phyloP scores from a whole-genome alignment of 2,797 vertebrate genomes.

The Sylvilagus floridanus region DNA sequence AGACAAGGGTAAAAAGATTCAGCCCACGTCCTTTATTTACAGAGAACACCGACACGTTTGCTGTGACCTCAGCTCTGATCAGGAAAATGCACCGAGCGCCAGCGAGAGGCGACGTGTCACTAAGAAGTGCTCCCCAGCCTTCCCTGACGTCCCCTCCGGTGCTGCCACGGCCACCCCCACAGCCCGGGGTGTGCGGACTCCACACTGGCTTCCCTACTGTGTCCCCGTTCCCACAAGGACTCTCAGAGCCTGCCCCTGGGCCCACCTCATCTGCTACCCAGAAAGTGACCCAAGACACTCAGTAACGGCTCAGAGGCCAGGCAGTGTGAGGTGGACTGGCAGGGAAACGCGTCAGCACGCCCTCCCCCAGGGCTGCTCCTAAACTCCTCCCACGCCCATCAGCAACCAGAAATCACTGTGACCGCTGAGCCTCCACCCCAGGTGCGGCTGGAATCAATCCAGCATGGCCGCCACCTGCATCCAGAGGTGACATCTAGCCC shows the following conservation, averaged over 20 bases:
- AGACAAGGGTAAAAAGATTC: constrained; percentile 55
- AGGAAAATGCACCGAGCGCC: background rate
- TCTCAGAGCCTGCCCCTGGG: background rate
- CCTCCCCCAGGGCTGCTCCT: too few relatives aligned
- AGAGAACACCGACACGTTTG: background rate
- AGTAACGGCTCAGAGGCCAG: background rate
- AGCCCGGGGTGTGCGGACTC: background rate
- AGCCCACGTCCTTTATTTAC: background rate
- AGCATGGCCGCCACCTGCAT: background rate
- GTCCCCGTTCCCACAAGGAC: background rate
- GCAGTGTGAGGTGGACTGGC: background rate
- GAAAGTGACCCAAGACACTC: background rate
- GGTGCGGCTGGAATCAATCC: too few relatives aligned
- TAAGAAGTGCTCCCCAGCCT: background rate
- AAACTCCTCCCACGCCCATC: too few relatives aligned
- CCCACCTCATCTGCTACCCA: background rate
- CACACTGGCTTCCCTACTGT: background rate
- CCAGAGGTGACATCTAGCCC: too few relatives aligned
- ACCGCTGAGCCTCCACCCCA: too few relatives aligned
- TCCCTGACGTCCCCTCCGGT: background rate
- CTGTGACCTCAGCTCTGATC: background rate
- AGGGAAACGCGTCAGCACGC: too few relatives aligned
- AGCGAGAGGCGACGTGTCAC: background rate
- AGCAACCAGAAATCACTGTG: too few relatives aligned
- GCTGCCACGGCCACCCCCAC: background rate